Evolutionary conservation across 2,888 invertebrate species (phyloP), one percentile per base, ranked within the genome.

Genomic region (Chymomyza procnemis): DNA sequence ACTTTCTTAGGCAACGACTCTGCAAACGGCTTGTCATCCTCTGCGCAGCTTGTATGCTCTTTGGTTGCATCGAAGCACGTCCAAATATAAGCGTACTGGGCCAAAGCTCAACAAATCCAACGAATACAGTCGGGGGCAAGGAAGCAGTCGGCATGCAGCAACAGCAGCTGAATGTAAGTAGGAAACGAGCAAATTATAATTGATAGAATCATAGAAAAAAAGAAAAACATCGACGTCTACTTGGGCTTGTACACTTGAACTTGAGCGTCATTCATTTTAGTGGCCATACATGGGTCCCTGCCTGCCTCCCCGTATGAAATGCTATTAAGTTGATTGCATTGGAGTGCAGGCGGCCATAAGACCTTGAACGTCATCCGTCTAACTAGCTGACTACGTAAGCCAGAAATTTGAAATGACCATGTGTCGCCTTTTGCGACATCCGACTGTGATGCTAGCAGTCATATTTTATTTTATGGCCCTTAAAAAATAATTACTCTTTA

Each of bases 11-110:
- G 48, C 18, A 68, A 80, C 70, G 79, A 8, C 76, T 72, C 9
- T 75, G 76, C 62, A 79, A 80, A 73, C 80, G 83, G 66, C 61
- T 84, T 61, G 67, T 89, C 56, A 72, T 80, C 12, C 62, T 89
- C 16, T 81, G 84, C 62, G 67, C 79, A 56, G 74, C 88, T 34
- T 88, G 83, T 69, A 70, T 89, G 61, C 71, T 89, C 64, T 77
- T 89, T 70, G 81, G 82, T 64, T 82, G 87, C 72, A 85, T 80
- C 67, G 89, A 90, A 70, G 90, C 87, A 72, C 89, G 91, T 78
- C 91, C 91, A 76, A 90, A 91, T 73, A 74, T 62, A 18, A 85
- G 80, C 66, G 75, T 72, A 8, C 50, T 66, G 41, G 70, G 68
- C 63, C 59, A 62, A 46, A 30, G 60, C 30, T 54, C 22, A 18